Conservation (phyloP, 2,113 vertebrate genomes). For the Hippocampus barbouri region DNA sequence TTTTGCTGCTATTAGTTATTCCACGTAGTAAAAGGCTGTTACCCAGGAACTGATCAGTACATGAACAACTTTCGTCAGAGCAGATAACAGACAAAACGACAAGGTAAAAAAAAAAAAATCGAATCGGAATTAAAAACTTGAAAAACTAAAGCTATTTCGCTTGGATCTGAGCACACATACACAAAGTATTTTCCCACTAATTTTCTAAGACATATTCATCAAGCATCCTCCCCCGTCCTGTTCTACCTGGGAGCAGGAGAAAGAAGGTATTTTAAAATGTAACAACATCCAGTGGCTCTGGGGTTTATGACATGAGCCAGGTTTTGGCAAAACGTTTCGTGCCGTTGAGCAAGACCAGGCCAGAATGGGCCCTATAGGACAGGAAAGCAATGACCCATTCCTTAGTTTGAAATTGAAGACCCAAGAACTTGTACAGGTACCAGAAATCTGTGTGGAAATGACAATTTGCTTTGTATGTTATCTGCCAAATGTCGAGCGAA, state of each 20-base stretch:
- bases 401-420: conserved; percentile 1
- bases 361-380: conserved; percentile 19
- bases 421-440: too few relatives aligned
- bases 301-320: conserved; percentile 37
- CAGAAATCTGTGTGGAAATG: too few relatives aligned
- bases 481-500: conserved; percentile 25
- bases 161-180: conserved; percentile 26
- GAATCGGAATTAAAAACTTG: not conserved
- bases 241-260: conserved; percentile 84
- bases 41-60: conserved; percentile 36
- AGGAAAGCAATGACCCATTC: conserved; percentile 2
- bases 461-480: not conserved
- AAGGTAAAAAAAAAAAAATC: conserved; percentile 48
- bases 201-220: conserved; percentile 63
- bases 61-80: conserved; percentile 37
- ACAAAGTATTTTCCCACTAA: conserved; percentile 33
- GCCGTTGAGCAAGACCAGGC: conserved; percentile 47
- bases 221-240: conserved; percentile 76
- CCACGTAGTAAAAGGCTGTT: conserved; percentile 22
- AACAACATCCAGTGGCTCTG: conserved; percentile 54
- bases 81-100: conserved; percentile 34
- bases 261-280: conserved; percentile 56
- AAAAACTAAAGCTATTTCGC: conserved; percentile 28
- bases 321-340: conserved; percentile 30
- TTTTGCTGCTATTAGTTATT: conserved; percentile 32